Base-by-base conservation (phyloP, 2,888 invertebrate species). In the Neocrepidodera transversa region DNA sequence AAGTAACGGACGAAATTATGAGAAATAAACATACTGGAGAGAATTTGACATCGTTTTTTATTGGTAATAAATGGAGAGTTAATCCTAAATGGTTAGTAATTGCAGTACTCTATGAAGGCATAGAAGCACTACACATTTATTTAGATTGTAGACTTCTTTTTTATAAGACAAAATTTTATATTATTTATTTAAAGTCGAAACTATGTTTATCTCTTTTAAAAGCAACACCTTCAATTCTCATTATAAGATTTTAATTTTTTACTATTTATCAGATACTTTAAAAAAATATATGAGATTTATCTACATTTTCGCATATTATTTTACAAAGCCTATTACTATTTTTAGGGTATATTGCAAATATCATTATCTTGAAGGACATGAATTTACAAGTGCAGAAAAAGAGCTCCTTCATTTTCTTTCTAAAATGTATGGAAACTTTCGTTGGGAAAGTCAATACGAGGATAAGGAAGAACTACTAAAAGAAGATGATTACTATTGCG, bases 311-410 rank as follows among this genome's bases (percentile, higher is more conserved):
- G n/a, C n/a, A n/a, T n/a, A n/a, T n/a, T n/a, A n/a, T n/a, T n/a
- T n/a, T n/a, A n/a, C n/a, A n/a, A n/a, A n/a, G n/a, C n/a, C n/a
- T n/a, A n/a, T n/a, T n/a, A n/a, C n/a, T n/a, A 23, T 43, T 50
- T 48, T 53, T 75, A 91, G 91, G 91, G 89, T 92, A 0, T 94
- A 93, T 76, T 94, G 94, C 76, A 91, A 91, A 72, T 93, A 91
- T 74, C 92, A 92, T 75, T 92, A 93, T 73, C 80, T 90, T 50
- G 90, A 91, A 75, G 89, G 88, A 0, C 90, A 91, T 70, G 88
- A 89, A 71, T 90, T 89, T 59, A 80, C 83, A 6, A 85, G 84
- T n/a, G 84, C 90, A 0, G 93, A 94, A 78, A 83, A 85, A 0
- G 92, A 93, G 74, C 78, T 93, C 2, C 80, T 86, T 49, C 88